Conservation (phyloP, 2,888 invertebrate species). For the Metallyticus violacea region DNA sequence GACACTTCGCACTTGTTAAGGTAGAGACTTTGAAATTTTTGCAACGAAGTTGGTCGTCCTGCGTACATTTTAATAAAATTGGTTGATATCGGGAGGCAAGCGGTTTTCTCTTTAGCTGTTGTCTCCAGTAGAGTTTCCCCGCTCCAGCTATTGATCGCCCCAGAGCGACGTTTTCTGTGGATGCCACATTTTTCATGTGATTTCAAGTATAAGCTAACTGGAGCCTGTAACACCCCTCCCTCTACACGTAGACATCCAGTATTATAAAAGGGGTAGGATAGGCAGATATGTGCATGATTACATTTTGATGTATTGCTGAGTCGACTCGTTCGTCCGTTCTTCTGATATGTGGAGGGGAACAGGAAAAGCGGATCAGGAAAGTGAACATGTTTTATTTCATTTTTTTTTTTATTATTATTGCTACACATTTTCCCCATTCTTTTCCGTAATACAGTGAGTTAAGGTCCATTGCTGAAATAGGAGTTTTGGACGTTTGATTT, state of each 20-base stretch:
- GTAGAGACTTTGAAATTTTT: no score
- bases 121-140: neutral
- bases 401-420: neutral
- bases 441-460: neutral
- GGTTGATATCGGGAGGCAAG: neutral
- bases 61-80: neutral
- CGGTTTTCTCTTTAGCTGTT: neutral
- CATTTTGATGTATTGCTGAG: conserved; percentile 23
- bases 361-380: conserved; percentile 6
- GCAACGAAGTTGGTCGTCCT: neutral
- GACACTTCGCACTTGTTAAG: no score
- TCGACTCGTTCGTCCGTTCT: neutral
- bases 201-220: conserved; percentile 20
- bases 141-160: conserved; percentile 6
- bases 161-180: neutral
- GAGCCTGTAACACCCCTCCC: conserved; percentile 6
- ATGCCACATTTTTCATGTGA: conserved; percentile 19
- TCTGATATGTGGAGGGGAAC: conserved; percentile 14
- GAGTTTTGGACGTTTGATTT: neutral
- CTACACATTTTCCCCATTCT: neutral
- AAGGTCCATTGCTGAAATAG: no score
- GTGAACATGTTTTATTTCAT: conserved; percentile 17
- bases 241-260: neutral
- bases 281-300: conserved; percentile 26
- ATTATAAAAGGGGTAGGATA: conserved; percentile 19